Evolutionary conservation across 2,113 vertebrate genomes (phyloP), one percentile per base, ranked within the genome.

Genomic region (Cyanoliseus patagonus): DNA sequence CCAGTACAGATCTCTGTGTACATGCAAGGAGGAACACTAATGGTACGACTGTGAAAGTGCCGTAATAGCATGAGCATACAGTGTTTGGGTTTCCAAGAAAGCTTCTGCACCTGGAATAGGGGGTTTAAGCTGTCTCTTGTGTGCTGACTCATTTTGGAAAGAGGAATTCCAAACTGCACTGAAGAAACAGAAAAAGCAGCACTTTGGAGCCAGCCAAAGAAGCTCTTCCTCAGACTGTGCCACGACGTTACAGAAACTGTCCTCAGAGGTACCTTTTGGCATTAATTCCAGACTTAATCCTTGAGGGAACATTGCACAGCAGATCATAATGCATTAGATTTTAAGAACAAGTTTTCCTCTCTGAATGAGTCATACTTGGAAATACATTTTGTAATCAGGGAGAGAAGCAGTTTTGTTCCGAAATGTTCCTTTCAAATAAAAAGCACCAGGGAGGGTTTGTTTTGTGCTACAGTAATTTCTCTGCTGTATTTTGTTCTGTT

Each of bases 81-180:
- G 57, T 1, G 3, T 19, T 74, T 1, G n/a, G 22, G 7, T 66
- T 83, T 83, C 59, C 35, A 41, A 55, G 57, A 61, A 63, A 14
- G 9, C 28, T 77, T 78, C 51, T 52, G 11, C 15, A 3, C 39
- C 0, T 0, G 24, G 9, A 3, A 7, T 10, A 4, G 13, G 7
- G 6, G 7, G 13, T 80, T 70, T 67, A 53, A 55, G 24, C 25
- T 63, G 11, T 25, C 13, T 52, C 15, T 73, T 57, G 10, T 64
- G 35, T 4, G 0, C 17, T n/a, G 11, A 4, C 17, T 49, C 20
- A 17, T 41, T 33, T 18, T 66, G 28, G 44, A 53, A 67, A 41
- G 35, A 82, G 17, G 37, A 63, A 52, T 83, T 90, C 67, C 35
- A 42, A 61, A n/a, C 23, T 46, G 47, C 17, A 4, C 11, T 27